Conservation (phyloP, 2,888 invertebrate genomes). For the Caenorhabditis afra region DNA sequence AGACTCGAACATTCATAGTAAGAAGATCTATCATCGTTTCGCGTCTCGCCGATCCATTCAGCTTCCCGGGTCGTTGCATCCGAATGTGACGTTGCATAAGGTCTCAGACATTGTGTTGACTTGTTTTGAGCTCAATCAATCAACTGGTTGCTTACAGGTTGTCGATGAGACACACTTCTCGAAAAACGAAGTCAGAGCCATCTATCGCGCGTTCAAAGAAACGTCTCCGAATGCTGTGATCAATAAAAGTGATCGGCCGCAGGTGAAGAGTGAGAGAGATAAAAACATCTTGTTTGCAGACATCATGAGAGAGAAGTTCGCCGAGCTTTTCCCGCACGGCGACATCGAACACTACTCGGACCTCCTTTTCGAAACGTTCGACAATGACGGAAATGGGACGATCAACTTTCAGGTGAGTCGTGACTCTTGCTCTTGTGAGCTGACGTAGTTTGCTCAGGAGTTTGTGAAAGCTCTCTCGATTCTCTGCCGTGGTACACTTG, state of each 20-base stretch:
- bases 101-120: slow-evolving; percentile 1
- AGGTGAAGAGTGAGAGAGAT: slow-evolving; percentile 5
- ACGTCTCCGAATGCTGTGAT: slow-evolving; percentile 77
- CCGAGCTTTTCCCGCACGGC: slow-evolving; percentile 76
- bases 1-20: slow-evolving; percentile 60
- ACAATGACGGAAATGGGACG: slow-evolving; percentile 75
- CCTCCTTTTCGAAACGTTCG: slow-evolving; percentile 77
- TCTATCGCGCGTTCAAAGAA: slow-evolving; percentile 78
- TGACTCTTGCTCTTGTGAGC: slow-evolving; percentile 1
- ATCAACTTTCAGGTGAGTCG: slow-evolving; percentile 75
- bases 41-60: slow-evolving; percentile 41
- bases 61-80: slow-evolving; percentile 22
- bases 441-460: slow-evolving; percentile 60
- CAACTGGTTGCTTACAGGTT: slow-evolving; percentile 62
- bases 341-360: slow-evolving; percentile 77
- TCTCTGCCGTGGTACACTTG: slow-evolving; percentile 74
- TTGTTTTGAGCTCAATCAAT: background rate
- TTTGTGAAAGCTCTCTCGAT: slow-evolving; percentile 76
- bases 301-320: slow-evolving; percentile 75
- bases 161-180: slow-evolving; percentile 77
- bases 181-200: slow-evolving; percentile 73
- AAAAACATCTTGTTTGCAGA: slow-evolving; percentile 58
- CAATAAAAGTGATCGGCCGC: slow-evolving; percentile 63
- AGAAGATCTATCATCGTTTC: slow-evolving; percentile 60
- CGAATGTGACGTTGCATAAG: slow-evolving; percentile 50